A percentile compares a stretch with the other conserved stretches of the same genome.
Conservation (phyloP, 2,113 vertebrate genomes). For the Desmodus rotundus region DNA sequence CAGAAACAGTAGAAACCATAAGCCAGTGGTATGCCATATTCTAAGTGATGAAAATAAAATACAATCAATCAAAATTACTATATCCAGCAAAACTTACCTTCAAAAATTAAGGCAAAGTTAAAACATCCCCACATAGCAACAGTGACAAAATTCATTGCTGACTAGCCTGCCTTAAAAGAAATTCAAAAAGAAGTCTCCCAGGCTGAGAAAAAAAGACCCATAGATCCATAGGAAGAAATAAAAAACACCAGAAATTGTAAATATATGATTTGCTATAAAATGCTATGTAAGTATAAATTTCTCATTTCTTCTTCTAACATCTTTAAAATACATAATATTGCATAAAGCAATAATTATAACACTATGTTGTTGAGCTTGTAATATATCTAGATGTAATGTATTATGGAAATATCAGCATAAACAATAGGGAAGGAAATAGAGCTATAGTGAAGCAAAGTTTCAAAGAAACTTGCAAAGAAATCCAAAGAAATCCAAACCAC, state of each 20-base stretch:
- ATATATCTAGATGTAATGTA: background rate
- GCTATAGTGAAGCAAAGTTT: background rate
- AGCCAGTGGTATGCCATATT: background rate
- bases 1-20: background rate
- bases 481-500: background rate
- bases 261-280: background rate
- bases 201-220: background rate
- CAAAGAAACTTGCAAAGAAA: too few relatives aligned
- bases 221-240: background rate
- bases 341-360: background rate
- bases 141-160: background rate
- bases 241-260: background rate
- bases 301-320: background rate
- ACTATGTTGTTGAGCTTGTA: background rate
- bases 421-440: background rate
- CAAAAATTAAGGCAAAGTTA: background rate
- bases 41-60: background rate
- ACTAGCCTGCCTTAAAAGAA: background rate
- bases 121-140: background rate
- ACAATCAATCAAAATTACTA: background rate
- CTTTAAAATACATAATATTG: background rate
- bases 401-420: background rate
- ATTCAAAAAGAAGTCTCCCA: background rate
- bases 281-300: background rate
- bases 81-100: background rate